Evolutionary conservation across 1,140 invertebrate genomes (phyloP), one percentile per base, ranked within the genome.

Genomic region (Heliconius hermathena): DNA sequence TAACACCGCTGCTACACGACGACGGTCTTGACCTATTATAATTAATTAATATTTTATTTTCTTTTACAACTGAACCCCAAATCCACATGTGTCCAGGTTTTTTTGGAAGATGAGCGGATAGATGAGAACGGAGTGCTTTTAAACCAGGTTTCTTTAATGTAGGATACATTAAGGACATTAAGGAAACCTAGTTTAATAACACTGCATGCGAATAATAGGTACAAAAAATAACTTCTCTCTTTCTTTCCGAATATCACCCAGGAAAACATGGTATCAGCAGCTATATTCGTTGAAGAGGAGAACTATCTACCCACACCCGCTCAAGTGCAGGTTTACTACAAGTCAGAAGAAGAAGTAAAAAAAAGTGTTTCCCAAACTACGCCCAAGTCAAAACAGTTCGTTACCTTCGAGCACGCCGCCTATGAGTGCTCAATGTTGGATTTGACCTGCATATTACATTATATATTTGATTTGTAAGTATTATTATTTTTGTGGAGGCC

Each of bases 391-490:
- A 88, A 83, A 29, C 87, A 86, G 18, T 16, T 85, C 8, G 90
- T 92, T 0, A 89, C 85, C 3, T 92, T 92, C 71, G 84, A 89
- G n/a, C 84, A 78, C 0, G 80, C 84, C 0, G 84, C 80, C 0
- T 94, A 85, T 41, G 87, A 94, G 41, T 94, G 92, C 71, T 90
- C 85, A 1, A 52, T 94, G 46, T 33, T 81, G 18, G 91, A 94
- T 77, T 82, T 94, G 1, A 90, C 83, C 0, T 87, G 86, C 66
- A 93, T 93, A 22, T 89, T 91, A 22, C 91, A 94, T 89, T 94
- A 93, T 76, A 92, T 94, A 73, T 93, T 84, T 82, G 91, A 93
- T 80, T 80, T 94, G 93, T 94, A 52, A 89, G 91, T 83, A 74
- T 22, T 72, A 36, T 36, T 36, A 54, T n/a, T 46, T 46, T 46